Evolutionary conservation across 2,888 invertebrate genomes (phyloP), one percentile per base, ranked within the genome.

Genomic region (Aphelenchoides bicaudatus): DNA sequence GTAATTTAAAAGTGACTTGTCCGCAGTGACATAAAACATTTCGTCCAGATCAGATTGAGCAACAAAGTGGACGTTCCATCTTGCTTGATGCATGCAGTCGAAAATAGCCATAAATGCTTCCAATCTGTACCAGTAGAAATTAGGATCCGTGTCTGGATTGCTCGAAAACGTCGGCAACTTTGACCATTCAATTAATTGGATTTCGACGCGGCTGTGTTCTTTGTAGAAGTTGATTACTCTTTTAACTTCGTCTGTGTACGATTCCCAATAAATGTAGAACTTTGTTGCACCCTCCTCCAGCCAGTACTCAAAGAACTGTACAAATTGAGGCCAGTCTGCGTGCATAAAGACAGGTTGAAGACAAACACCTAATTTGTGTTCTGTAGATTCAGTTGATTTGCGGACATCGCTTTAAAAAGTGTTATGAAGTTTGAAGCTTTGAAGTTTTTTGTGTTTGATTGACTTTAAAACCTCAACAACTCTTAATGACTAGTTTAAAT

Each of bases 301-400:
- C 71, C 71, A 71, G 21, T 61, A 55, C 64, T 71, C 70, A 25
- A 71, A 52, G 47, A 70, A 70, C 8, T 66, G 54, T 1, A 68
- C 56, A 27, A 71, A 58, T 25, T 61, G 61, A n/a, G 65, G 61
- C 54, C 64, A 67, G 37, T 67, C 62, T 1, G 69, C 59, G 55
- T 67, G 65, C 61, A 63, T 63, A 43, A 70, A 71, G 3, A 71
- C 59, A 0, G 71, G 69, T 27, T 65, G 68, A 1, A 71, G 59
- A 51, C 71, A 71, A 6, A 71, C 61, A 2, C 58, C 58, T 6
- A 58, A 27, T 39, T 37, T 0, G 54, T 58, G 58, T 10, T 21
- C 4, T 37, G 25, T 5, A n/a, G 8, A 37, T 5, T 48, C n/a
- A 28, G 49, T n/a, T n/a, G 25, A 13, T 8, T n/a, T 23, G 25